phyloP scores from a whole-genome alignment of 2,888 invertebrate genomes.

The Subacronicta megacephala region DNA sequence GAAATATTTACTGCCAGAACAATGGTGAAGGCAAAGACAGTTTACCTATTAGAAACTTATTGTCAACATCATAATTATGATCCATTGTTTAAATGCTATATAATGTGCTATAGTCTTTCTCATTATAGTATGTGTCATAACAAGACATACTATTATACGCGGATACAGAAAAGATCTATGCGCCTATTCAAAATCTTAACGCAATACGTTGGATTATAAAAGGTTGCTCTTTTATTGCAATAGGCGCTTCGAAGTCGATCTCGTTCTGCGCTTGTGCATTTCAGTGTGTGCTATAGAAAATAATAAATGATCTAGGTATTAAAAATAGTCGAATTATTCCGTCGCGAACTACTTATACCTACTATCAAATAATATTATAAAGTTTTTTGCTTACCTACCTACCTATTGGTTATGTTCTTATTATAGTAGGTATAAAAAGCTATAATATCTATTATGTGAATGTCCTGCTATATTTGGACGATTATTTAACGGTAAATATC shows the following conservation, averaged over 20 bases:
- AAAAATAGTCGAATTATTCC: too few relatives aligned
- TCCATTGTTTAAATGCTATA: constrained; percentile 30
- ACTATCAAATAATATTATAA: too few relatives aligned
- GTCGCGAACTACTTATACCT: too few relatives aligned
- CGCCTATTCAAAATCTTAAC: constrained; percentile 23
- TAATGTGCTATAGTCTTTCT: constrained; percentile 9
- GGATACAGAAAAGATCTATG: background rate
- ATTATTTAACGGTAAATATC: constrained; percentile 78
- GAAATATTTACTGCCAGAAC: constrained; percentile 70
- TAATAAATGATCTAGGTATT: too few relatives aligned
- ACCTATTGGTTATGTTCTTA: background rate
- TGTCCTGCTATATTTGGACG: constrained; percentile 69
- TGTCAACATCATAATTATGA: constrained; percentile 40
- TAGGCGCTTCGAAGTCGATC: constrained; percentile 33
- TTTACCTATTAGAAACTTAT: constrained; percentile 57
- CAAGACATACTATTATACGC: background rate
- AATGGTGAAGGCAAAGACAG: constrained; percentile 67
- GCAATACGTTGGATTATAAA: constrained; percentile 3
- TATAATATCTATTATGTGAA: constrained; percentile 21
- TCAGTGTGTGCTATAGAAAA: background rate
- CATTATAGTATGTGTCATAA: background rate
- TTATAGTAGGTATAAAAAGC: constrained; percentile 5
- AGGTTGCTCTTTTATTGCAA: constrained; percentile 34
- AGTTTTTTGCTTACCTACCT: too few relatives aligned
- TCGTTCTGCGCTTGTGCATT: background rate